Evolutionary conservation across 2,888 invertebrate species (phyloP), one percentile per base, ranked within the genome.

Genomic region (Catocala nupta): DNA sequence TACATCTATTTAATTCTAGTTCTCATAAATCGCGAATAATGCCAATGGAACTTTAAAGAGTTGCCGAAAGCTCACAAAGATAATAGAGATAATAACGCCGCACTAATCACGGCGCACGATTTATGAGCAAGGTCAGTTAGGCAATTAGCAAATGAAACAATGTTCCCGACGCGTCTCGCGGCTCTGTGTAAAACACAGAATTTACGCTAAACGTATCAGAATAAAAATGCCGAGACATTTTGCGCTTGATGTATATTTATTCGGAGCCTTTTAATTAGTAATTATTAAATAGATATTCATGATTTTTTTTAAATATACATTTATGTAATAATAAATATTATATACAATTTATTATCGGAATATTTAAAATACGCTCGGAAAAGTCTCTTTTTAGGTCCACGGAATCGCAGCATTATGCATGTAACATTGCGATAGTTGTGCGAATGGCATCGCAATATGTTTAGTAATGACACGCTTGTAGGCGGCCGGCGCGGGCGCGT

Each of bases 401-500:
- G 8, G 6, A 36, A 39, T 51, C 11, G 9, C 36, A 51, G 5
- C 33, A 34, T 16, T 52, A 71, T 49, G 53, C 49, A 42, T 48
- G 53, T 53, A 57, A 47, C 42, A 43, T 34, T 39, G 42, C 50
- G 65, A 57, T 70, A 50, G 45, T 63, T 68, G 61, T 68, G 42
- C 63, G 59, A 72, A 65, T 65, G 70, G 68, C 61, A 75, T 66
- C 58, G 70, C 64, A 75, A 63, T 73, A 68, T 55, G 73, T 75
- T 73, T 71, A 71, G 71, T 78, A 73, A 75, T 76, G 78, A 76
- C 71, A 70, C 51, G 68, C 50, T 39, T 50, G 65, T 78, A 59
- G 84, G 85, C 59, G 81, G 34, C 80, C 82, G 53, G 71, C 36
- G 74, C 52, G 77, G 77, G 43, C 57, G 57, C 16, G 39, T 7